Conservation (phyloP, 1,140 invertebrate genomes). For the Cotesia glomerata region DNA sequence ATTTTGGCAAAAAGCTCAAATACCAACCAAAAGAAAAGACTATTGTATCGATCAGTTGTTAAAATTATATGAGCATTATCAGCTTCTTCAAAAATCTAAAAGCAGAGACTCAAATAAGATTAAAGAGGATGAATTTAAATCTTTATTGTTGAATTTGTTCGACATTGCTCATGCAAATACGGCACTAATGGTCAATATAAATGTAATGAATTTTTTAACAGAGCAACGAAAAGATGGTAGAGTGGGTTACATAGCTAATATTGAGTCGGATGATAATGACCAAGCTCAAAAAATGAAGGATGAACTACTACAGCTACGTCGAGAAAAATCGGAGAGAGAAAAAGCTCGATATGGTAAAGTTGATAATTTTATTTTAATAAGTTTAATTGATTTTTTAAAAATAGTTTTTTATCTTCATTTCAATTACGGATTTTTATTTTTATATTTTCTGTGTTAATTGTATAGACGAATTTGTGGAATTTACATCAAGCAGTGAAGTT, state of each 20-base stretch:
- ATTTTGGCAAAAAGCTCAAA: conserved; percentile 34
- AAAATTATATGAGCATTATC: conserved; percentile 31
- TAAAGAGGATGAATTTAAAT: conserved; percentile 15
- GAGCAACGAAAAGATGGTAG: conserved; percentile 20
- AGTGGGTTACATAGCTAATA: conserved; percentile 23
- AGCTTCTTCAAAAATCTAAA: not conserved
- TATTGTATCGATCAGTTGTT: conserved; percentile 32
- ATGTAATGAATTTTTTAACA: conserved; percentile 12
- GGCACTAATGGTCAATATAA: conserved; percentile 8
- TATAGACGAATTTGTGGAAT: conserved; percentile 23
- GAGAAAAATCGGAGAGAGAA: conserved; percentile 5
- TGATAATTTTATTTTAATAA: too few relatives aligned
- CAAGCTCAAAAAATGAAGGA: conserved; percentile 11
- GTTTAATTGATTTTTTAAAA: conserved; percentile 14
- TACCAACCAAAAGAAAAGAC: conserved; percentile 29
- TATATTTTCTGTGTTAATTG: conserved; percentile 6
- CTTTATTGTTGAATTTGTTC: conserved; percentile 21
- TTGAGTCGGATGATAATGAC: conserved; percentile 19
- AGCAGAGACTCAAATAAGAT: conserved; percentile 16
- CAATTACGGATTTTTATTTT: not conserved
- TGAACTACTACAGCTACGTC: conserved; percentile 19
- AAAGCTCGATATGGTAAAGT: not conserved
- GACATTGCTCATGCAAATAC: conserved; percentile 31
- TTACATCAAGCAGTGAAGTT: conserved; percentile 26
- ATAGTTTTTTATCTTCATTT: conserved; percentile 18